Base-by-base conservation (phyloP, 1,140 invertebrate species). In the Hesperophylax magnus region DNA sequence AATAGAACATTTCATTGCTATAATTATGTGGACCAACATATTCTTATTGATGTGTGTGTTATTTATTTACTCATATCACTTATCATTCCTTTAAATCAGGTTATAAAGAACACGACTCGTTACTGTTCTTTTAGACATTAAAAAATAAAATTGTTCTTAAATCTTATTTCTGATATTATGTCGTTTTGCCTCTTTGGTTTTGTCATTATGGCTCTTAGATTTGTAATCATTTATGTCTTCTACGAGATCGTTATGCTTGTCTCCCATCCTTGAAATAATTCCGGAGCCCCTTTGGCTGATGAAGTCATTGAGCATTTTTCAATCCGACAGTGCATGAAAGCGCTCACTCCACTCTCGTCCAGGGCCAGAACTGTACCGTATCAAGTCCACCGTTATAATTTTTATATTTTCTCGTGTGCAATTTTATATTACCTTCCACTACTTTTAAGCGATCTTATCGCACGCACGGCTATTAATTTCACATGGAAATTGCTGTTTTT, bases 261-360 rank as follows among this genome's bases (percentile, higher is more conserved):
- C 58, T 61, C 18, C 18, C 58, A 18, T 61, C 58, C 58, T 31
- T 27, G 27, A 34, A 67, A 31, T 67, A 67, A 27, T 67, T 14
- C 63, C 31, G 31, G 63, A 27, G 63, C 63, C 31, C 31, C 63
- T n/a, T n/a, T 27, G 63, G n/a, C 39, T 18, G 69, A 53, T 72
- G 69, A 72, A 72, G 69, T 72, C 69, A 72, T 72, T 18, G 69
- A 47, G 20, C 52, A 52, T 72, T 47, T 72, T 72, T 72, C 47
- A 52, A 22, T 47, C 39, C 69, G 69, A 9, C 34, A 17, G 24
- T 67, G 63, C 63, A 31, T 67, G 63, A 67, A 67, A 67, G 63
- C 34, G 63, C 63, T 39, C 63, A 15, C 63, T 1, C 22, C 2
- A 47, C 58, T 61, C 58, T 61, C 39, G 39, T 47, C 39, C 58